Conservation (phyloP, 2,113 vertebrate species). For the Anolis sagrei region DNA sequence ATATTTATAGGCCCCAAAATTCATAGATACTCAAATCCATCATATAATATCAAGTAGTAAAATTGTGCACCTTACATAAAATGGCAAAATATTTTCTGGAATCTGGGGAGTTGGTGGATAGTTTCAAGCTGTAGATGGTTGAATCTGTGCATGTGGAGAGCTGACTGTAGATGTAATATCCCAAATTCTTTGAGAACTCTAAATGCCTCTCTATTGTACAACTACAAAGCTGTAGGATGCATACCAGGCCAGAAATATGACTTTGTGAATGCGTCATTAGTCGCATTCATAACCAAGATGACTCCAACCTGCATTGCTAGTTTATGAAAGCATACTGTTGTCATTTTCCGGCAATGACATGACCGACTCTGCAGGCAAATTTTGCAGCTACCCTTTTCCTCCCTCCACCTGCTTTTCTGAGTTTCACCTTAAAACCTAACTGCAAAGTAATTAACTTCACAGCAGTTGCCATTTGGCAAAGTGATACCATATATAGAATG, state of each 20-base stretch:
- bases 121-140: too few species aligned
- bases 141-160: too few species aligned
- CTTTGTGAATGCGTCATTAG: constrained; percentile 52
- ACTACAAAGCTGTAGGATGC: constrained; percentile 46
- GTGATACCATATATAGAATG: constrained; percentile 57
- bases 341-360: constrained; percentile 55
- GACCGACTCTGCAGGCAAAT: constrained; percentile 54
- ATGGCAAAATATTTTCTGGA: too few species aligned
- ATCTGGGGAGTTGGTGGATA: too few species aligned
- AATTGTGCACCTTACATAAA: too few species aligned
- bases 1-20: too few species aligned
- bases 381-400: constrained; percentile 31
- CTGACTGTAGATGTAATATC: constrained; percentile 18
- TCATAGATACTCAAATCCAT: too few species aligned
- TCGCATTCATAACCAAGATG: constrained; percentile 42
- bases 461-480: constrained; percentile 67
- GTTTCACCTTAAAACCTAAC: constrained; percentile 67
- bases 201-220: constrained; percentile 3
- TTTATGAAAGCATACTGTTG: constrained; percentile 54
- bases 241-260: constrained; percentile 38
- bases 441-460: constrained; percentile 74
- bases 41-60: too few species aligned
- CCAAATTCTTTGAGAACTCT: constrained; percentile 35
- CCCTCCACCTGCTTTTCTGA: constrained; percentile 42
- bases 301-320: constrained; percentile 56